Percentiles rank a stretch among this genome's conserved stretches.
These are phyloP conservation scores for Ladona fulva DNA, from an alignment of 1,140 invertebrate species.

Conservation along the genomic window DNA sequence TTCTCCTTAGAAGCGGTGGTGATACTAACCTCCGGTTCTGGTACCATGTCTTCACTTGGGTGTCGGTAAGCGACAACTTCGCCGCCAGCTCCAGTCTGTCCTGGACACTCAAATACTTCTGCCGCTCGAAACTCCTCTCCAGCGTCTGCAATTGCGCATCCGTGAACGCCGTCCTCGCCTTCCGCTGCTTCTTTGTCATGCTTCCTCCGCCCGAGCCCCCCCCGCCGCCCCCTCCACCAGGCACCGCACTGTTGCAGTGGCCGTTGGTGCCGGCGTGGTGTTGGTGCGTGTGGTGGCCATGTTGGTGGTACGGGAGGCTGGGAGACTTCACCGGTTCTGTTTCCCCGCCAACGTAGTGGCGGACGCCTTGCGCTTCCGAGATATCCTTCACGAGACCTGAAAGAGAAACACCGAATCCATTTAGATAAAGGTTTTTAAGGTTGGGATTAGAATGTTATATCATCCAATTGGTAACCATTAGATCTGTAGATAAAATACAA, in stretches of 20 bases:
- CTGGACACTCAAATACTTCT: constrained; percentile 97
- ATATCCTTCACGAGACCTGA: background rate
- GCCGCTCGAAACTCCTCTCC: constrained; percentile 95
- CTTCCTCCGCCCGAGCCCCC: constrained; percentile 34
- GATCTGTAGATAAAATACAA: no score
- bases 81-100: constrained; percentile 97
- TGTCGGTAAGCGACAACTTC: constrained; percentile 91
- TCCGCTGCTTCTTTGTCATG: constrained; percentile 83
- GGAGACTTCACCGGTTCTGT: background rate
- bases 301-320: background rate
- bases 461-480: no score
- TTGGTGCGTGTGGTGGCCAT: background rate
- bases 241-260: constrained; percentile 15
- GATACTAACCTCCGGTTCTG: constrained; percentile 87
- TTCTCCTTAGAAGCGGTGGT: background rate
- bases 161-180: constrained; percentile 96
- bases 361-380: background rate
- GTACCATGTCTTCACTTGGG: constrained; percentile 99
- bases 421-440: no score
- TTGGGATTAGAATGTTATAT: no score
- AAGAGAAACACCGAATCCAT: background rate
- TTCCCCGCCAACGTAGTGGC: background rate
- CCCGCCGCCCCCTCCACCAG: constrained; percentile 32
- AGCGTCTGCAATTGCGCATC: constrained; percentile 94
- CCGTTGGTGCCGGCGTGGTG: background rate